A percentile compares a stretch with the other conserved stretches of the same genome.
phyloP scores from a whole-genome alignment of 2,888 invertebrate genomes.

The Muschampia plurimacula region DNA sequence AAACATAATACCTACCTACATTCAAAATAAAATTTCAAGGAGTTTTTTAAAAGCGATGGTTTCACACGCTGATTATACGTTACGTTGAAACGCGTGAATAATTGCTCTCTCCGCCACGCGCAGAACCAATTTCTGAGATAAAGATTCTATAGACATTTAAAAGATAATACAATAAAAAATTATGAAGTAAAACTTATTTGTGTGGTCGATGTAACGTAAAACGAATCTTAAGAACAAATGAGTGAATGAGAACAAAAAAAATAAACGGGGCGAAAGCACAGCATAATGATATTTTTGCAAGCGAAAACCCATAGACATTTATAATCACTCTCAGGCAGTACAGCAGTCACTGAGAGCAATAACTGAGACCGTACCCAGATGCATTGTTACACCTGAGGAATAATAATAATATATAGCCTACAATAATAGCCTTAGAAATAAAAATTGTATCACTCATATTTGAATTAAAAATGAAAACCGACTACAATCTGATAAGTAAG shows the following conservation, averaged over 20 bases:
- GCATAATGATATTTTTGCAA: too few relatives aligned
- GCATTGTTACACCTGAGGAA: too few relatives aligned
- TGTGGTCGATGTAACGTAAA: not conserved
- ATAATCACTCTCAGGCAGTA: too few relatives aligned
- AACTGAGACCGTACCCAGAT: too few relatives aligned
- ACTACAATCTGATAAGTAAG: too few relatives aligned
- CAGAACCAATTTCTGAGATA: conserved; percentile 9
- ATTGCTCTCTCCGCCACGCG: conserved; percentile 22
- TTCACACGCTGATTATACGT: conserved; percentile 24
- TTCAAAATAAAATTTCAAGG: conserved; percentile 2
- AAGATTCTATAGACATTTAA: conserved; percentile 3
- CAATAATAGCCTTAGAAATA: too few relatives aligned
- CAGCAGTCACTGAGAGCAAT: too few relatives aligned
- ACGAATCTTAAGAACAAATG: not conserved
- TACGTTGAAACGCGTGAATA: conserved; percentile 26
- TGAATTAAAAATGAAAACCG: too few relatives aligned
- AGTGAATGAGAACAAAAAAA: not conserved
- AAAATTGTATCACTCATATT: too few relatives aligned
- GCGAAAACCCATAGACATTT: too few relatives aligned
- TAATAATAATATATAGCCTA: too few relatives aligned
- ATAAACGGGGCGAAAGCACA: too few relatives aligned
- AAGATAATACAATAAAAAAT: not conserved
- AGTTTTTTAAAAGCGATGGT: not conserved
- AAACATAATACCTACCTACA: not conserved
- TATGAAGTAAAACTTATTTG: conserved; percentile 3